Percentiles rank a stretch among this genome's conserved stretches.
phyloP scores from a whole-genome alignment of 2,888 invertebrate genomes.

The Mesochorus sp. region DNA sequence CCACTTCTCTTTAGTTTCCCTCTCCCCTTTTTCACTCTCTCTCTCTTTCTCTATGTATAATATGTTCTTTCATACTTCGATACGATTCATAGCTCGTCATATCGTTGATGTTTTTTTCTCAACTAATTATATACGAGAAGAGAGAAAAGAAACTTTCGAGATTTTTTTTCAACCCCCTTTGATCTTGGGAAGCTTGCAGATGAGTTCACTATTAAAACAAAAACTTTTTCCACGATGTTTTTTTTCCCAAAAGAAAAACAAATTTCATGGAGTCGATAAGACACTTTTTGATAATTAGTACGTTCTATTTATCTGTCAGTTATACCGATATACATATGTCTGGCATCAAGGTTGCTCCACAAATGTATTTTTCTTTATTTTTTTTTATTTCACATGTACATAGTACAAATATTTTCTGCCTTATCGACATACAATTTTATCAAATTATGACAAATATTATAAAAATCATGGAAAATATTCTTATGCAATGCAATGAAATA shows the following conservation, averaged over 20 bases:
- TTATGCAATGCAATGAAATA: no score
- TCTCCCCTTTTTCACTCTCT: no score
- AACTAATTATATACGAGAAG: conserved; percentile 36
- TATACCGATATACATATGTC: no score
- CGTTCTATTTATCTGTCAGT: not conserved
- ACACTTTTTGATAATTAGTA: not conserved
- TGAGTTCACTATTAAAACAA: not conserved
- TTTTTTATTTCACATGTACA: no score
- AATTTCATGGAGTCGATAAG: not conserved
- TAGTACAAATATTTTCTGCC: no score
- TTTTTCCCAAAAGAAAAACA: not conserved
- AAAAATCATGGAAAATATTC: no score
- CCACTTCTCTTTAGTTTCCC: no score
- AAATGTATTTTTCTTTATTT: no score
- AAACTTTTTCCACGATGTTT: not conserved
- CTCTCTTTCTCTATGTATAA: not conserved
- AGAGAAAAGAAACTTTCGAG: not conserved
- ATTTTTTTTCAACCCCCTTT: not conserved
- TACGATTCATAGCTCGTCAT: conserved; percentile 15
- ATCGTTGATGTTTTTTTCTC: conserved; percentile 1
- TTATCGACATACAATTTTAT: no score
- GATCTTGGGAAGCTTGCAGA: not conserved
- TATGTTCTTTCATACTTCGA: conserved; percentile 16
- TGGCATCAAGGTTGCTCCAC: no score
- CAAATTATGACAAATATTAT: no score